A percentile compares a stretch with the other conserved stretches of the same genome.
Conservation (phyloP, 2,888 invertebrate species). For the Criorhina ranunculi region DNA sequence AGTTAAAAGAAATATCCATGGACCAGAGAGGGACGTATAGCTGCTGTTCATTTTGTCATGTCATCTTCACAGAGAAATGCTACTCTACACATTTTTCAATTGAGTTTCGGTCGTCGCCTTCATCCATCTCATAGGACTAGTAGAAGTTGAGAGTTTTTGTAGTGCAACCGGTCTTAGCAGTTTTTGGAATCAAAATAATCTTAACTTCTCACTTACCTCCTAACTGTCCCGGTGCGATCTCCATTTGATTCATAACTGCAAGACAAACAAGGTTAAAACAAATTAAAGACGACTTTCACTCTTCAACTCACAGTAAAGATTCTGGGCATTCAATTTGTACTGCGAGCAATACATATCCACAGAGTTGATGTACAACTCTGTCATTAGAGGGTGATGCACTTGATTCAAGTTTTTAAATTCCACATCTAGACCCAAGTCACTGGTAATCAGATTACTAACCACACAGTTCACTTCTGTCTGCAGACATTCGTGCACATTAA, state of each 20-base stretch:
- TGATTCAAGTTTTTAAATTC: conserved; percentile 89
- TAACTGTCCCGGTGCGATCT: conserved; percentile 80
- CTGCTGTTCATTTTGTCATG: no score
- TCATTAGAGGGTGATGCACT: conserved; percentile 85
- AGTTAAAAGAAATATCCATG: no score
- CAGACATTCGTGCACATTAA: conserved; percentile 87
- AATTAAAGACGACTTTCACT: conserved; percentile 1
- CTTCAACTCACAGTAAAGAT: conserved; percentile 81
- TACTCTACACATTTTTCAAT: no score
- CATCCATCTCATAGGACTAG: no score
- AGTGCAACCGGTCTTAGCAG: no score
- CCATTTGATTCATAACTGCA: conserved; percentile 83
- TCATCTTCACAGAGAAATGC: no score
- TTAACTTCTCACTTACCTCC: conserved; percentile 81
- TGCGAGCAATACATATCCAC: conserved; percentile 82
- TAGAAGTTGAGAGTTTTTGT: no score
- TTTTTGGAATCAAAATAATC: no score
- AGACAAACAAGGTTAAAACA: conserved; percentile 32
- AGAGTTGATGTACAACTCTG: conserved; percentile 82
- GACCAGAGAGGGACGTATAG: no score
- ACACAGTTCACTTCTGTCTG: conserved; percentile 85
- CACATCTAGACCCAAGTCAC: conserved; percentile 87
- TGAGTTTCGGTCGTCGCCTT: no score
- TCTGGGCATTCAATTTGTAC: conserved; percentile 80
- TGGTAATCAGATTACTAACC: conserved; percentile 86